Percentiles rank a stretch among this genome's conserved stretches.
These are phyloP conservation scores for Corynorhinus townsendii DNA, from an alignment of 2,113 vertebrate genomes.

Conservation along the genomic window DNA sequence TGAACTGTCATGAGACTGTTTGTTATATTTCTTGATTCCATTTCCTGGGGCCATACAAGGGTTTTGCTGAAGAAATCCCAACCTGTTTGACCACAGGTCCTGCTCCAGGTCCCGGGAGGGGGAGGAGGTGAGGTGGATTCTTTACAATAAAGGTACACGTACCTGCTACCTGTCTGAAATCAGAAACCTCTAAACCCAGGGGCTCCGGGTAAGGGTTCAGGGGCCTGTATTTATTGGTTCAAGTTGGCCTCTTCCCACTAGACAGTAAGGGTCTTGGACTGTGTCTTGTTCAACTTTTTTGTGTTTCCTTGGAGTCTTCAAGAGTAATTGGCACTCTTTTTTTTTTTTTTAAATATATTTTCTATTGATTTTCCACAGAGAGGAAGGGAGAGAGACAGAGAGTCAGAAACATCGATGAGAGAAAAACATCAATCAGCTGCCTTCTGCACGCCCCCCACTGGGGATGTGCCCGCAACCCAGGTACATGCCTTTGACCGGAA, in stretches of 20 bases:
- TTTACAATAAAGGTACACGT: background rate
- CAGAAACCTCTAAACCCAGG: background rate
- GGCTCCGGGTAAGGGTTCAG: background rate
- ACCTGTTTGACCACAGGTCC: background rate
- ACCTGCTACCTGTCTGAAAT: background rate
- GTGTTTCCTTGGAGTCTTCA: slow-evolving; percentile 21
- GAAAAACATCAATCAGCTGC: too few species aligned
- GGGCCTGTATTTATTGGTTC: background rate
- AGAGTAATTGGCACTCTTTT: background rate
- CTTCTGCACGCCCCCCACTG: too few species aligned
- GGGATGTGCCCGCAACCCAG: too few species aligned
- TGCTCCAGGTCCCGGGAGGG: background rate
- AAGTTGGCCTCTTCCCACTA: background rate
- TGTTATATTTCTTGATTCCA: background rate
- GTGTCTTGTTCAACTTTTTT: background rate
- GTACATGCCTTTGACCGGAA: too few species aligned
- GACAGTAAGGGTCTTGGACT: background rate
- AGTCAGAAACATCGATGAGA: too few species aligned
- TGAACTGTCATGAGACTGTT: background rate
- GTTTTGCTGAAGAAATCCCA: background rate
- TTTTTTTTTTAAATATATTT: too few species aligned
- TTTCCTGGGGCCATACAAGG: background rate
- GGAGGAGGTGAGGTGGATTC: too few species aligned
- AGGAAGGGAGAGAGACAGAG: too few species aligned
- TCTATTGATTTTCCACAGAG: too few species aligned